These are phyloP conservation scores for Echinometra lucunter DNA, from an alignment of 53 echinoderm and acorn worm genomes.

Conservation along the genomic window DNA sequence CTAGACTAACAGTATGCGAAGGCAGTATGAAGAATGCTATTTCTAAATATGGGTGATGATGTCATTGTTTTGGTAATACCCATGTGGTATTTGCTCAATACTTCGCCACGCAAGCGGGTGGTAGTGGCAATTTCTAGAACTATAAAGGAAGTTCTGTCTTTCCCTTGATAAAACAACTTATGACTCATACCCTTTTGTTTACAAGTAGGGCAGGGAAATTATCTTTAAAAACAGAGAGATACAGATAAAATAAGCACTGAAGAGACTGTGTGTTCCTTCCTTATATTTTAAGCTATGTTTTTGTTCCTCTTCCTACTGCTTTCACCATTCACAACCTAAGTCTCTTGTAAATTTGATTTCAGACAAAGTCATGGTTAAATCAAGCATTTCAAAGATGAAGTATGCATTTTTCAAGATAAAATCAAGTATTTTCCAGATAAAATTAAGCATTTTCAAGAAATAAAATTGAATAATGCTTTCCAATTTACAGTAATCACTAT, in stretches of 20 bases:
- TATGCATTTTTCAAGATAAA: no score
- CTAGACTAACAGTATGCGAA: not conserved
- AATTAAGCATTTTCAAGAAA: no score
- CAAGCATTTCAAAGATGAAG: no score
- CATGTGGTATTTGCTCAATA: slow-evolving; percentile 24
- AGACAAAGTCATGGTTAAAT: no score
- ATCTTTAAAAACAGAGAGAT: not conserved
- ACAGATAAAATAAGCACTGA: not conserved
- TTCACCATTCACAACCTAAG: no score
- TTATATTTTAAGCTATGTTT: not conserved
- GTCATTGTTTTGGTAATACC: slow-evolving; percentile 20
- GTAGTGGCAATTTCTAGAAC: not conserved
- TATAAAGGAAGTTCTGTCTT: not conserved
- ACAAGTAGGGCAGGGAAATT: not conserved
- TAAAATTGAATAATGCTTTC: no score
- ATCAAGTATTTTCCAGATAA: no score
- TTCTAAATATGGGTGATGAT: slow-evolving; percentile 47
- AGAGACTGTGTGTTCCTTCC: not conserved
- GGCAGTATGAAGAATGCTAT: not conserved
- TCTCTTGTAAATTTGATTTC: no score
- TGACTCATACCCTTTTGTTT: not conserved
- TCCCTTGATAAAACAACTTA: not conserved
- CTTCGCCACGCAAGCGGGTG: not conserved
- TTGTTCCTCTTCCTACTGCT: not conserved
- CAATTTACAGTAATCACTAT: no score